Evolutionary conservation across 2,113 vertebrate genomes (phyloP).

Genomic region (Mungos mungo): DNA sequence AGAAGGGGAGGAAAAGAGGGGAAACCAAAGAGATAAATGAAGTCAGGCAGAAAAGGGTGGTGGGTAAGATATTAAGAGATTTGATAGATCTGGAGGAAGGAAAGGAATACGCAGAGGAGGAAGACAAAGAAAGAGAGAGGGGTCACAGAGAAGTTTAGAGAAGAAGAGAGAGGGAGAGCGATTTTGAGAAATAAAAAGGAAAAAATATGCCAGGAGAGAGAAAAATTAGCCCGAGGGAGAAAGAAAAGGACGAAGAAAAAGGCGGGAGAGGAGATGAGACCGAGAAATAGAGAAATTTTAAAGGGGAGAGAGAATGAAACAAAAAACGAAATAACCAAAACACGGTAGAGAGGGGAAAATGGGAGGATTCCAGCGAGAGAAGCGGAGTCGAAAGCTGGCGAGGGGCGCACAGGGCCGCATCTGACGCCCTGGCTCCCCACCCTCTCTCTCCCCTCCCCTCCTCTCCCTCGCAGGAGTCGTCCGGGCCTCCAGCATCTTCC

Average conservation of each 20-base stretch:
- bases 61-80: not conserved
- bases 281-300: not conserved
- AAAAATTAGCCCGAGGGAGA: not conserved
- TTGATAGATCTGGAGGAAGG: not conserved
- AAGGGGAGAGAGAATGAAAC: not conserved
- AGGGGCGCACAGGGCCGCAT: not conserved
- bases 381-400: no score
- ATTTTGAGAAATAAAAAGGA: not conserved
- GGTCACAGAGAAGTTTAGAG: not conserved
- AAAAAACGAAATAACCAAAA: not conserved
- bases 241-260: not conserved
- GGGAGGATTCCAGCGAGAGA: not conserved
- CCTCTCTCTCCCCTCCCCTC: no score
- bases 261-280: not conserved
- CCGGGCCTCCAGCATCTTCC: slow-evolving; percentile 96
- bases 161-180: not conserved
- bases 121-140: not conserved
- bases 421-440: not conserved
- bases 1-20: not conserved
- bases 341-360: not conserved
- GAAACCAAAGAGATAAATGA: not conserved
- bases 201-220: not conserved
- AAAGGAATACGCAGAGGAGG: not conserved
- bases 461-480: slow-evolving; percentile 88
- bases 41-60: not conserved